Evolutionary conservation across 2,888 invertebrate genomes (phyloP), one percentile per base, ranked within the genome.

Genomic region (Allolobophora icterica): DNA sequence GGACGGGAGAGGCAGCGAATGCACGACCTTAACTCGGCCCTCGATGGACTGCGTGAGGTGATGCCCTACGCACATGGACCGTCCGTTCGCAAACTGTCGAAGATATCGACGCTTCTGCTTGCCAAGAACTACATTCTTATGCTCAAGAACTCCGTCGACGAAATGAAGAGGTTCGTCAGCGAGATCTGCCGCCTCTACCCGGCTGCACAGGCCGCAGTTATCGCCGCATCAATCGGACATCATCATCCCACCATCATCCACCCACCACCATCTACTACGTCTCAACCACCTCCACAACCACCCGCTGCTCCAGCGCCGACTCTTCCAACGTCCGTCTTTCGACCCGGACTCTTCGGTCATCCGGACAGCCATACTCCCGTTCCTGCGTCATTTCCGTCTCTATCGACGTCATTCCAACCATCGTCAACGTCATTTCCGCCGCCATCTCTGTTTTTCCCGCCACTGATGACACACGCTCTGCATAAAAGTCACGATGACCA

Each of bases 1-100:
- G 95, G 95, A 84, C 94, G 96, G 34, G 96, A 96, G 93, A 93
- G 96, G 71, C 94, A 94, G 92, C 93, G 96, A 52, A 96, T 96
- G 96, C 96, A 96, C 93, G 96, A 96, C 92, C 93, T 96, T 90
- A 96, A 96, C 93, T 95, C 95, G 15, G 95, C 95, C 2, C 92
- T 95, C 91, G 95, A 95, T 92, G 95, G 95, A 35, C 93, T 95
- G 15, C 93, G 95, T 24, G 95, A 95, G 91, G 95, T 95, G 58
- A 95, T 95, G 95, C 95, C 95, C 5, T 95, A 95, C 92, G 95
- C 95, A 8, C 94, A 95, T 90, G 95, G 95, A 0, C 95, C 95
- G 0, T 95, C 95, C 6, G 95, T 95, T 19, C 91, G 95, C 35
- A 95, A 95, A 93, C 93, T 95, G 30, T 94, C 94, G 83, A 95